A percentile compares a stretch with the other conserved stretches of the same genome.
These are phyloP conservation scores for Zaprionus bogoriensis DNA, from an alignment of 2,888 invertebrate species.

Conservation along the genomic window DNA sequence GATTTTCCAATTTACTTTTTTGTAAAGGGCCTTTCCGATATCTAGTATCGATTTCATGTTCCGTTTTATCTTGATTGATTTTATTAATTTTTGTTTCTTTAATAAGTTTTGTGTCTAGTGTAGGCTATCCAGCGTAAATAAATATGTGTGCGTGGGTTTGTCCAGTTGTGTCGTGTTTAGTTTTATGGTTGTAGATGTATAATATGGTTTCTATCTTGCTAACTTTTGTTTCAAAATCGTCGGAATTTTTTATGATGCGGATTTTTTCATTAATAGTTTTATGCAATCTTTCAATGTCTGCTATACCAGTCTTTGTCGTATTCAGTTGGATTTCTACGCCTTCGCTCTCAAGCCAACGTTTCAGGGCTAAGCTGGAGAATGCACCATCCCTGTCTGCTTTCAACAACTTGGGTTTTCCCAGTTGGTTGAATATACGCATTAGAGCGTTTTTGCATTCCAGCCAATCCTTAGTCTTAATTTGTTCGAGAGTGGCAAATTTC, in stretches of 20 bases:
- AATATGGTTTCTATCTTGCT: neutral
- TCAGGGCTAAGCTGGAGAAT: neutral
- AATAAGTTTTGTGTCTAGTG: neutral
- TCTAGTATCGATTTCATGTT: neutral
- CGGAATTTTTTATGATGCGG: neutral
- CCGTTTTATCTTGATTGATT: neutral
- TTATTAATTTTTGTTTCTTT: neutral
- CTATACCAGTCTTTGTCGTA: neutral
- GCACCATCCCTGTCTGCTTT: neutral
- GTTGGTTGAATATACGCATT: neutral
- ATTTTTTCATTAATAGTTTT: neutral
- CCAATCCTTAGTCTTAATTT: neutral
- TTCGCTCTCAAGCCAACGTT: neutral
- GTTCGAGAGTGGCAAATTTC: neutral
- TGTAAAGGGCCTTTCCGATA: neutral
- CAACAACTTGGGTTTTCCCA: neutral
- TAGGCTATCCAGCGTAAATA: neutral
- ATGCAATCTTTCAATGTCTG: neutral
- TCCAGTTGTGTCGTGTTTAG: neutral
- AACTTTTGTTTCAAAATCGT: neutral
- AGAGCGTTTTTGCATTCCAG: neutral
- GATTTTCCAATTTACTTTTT: neutral
- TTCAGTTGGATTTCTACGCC: neutral
- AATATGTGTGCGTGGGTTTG: neutral
- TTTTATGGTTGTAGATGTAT: neutral